phyloP scores from a whole-genome alignment of 2,113 vertebrate species.

The Psittacus erithacus region DNA sequence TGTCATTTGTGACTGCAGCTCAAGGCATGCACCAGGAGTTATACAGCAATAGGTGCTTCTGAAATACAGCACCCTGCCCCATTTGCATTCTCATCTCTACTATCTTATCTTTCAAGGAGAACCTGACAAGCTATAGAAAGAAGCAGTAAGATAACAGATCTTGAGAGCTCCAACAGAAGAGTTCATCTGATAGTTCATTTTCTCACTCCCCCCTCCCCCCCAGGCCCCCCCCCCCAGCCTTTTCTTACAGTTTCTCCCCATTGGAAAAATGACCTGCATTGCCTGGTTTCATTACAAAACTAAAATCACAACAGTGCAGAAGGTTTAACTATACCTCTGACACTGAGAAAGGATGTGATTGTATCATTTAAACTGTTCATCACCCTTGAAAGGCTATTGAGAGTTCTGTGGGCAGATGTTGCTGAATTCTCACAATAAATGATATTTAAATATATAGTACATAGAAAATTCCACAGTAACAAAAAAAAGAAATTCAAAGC shows the following conservation, averaged over 20 bases:
- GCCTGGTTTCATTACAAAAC: background rate
- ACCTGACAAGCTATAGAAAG: background rate
- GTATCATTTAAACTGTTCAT: background rate
- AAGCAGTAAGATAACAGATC: background rate
- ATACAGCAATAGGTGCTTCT: background rate
- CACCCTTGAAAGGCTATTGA: background rate
- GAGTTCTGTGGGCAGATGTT: background rate
- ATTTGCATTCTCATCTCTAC: background rate
- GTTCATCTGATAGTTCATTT: background rate
- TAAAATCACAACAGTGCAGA: background rate
- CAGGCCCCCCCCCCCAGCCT: background rate
- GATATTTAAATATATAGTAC: background rate
- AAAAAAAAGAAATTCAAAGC: background rate
- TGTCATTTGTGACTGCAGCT: background rate
- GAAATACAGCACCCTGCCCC: background rate
- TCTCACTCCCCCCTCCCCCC: too few species aligned
- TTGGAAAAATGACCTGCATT: background rate
- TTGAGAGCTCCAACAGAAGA: background rate
- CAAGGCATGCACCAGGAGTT: background rate
- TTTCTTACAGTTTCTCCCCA: background rate
- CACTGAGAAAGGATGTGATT: background rate
- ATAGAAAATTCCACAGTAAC: background rate
- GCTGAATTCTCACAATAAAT: background rate
- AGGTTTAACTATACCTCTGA: background rate
- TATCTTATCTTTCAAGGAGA: background rate